Conservation (phyloP, 2,888 invertebrate species). For the Trichopoda pennipes region DNA sequence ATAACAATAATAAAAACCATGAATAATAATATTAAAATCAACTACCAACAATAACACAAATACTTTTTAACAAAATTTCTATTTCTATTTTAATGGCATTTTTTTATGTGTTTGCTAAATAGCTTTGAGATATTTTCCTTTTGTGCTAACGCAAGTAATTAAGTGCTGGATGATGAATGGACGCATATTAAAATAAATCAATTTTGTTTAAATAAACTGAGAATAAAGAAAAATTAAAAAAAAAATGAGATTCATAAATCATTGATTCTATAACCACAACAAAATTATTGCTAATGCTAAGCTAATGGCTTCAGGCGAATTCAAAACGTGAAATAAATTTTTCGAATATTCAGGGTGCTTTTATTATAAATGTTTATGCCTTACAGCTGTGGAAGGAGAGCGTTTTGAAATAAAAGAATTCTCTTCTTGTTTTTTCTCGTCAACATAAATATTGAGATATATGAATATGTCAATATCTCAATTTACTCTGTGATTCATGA, state of each 20-base stretch:
- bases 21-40: slow-evolving; percentile 52
- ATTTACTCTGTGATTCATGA: too few species aligned
- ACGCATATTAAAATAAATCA: background rate
- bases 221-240: background rate
- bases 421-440: too few species aligned
- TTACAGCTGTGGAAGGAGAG: too few species aligned
- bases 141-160: background rate
- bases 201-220: background rate
- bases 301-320: too few species aligned
- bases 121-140: background rate
- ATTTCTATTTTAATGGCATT: background rate
- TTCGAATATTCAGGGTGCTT: too few species aligned
- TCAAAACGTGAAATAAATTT: too few species aligned
- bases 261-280: background rate
- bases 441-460: too few species aligned
- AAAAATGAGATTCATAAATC: background rate
- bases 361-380: too few species aligned
- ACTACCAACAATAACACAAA: slow-evolving; percentile 46
- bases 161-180: slow-evolving; percentile 2
- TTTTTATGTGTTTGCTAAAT: slow-evolving; percentile 4
- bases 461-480: too few species aligned
- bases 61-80: slow-evolving; percentile 27
- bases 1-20: slow-evolving; percentile 36
- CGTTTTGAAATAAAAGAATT: too few species aligned
- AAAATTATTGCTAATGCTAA: too few species aligned